Evolutionary conservation across 2,113 vertebrate species (phyloP).

Genomic region (Fulica atra): DNA sequence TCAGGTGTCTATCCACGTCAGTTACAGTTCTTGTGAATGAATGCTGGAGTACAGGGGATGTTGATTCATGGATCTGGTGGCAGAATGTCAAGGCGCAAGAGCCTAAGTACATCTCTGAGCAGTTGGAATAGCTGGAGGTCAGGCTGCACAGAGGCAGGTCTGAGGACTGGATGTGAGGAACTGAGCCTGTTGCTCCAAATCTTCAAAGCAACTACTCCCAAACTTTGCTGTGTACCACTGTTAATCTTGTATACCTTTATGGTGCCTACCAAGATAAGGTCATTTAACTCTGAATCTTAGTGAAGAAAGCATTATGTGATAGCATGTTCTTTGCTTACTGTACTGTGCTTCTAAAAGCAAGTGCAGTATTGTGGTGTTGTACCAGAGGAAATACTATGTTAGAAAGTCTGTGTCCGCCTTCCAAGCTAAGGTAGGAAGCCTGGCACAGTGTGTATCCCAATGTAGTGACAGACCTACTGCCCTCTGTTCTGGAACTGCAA

Average conservation of each 20-base stretch:
- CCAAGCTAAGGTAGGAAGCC: background rate
- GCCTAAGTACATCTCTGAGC: background rate
- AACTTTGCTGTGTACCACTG: fast-evolving
- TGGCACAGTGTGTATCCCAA: fast-evolving
- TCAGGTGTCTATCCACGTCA: background rate
- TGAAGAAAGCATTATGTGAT: background rate
- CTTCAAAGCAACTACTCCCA: background rate
- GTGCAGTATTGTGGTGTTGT: fast-evolving
- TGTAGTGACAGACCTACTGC: fast-evolving
- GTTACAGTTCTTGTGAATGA: fast-evolving
- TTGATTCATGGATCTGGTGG: background rate
- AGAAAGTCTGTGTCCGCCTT: fast-evolving
- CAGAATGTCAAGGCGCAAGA: background rate
- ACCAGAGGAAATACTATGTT: background rate
- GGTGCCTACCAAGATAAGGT: background rate
- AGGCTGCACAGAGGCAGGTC: background rate
- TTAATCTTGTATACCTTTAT: background rate
- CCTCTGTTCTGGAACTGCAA: fast-evolving
- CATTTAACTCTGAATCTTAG: background rate
- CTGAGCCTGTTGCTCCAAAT: background rate
- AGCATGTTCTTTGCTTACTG: fast-evolving
- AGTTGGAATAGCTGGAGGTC: background rate
- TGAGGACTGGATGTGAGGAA: background rate
- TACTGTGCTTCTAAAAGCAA: background rate
- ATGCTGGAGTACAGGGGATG: background rate